Percentiles rank a stretch among this genome's conserved stretches.
Conservation (phyloP, 2,888 invertebrate species). For the Cataglyphis rosenhaueri region DNA sequence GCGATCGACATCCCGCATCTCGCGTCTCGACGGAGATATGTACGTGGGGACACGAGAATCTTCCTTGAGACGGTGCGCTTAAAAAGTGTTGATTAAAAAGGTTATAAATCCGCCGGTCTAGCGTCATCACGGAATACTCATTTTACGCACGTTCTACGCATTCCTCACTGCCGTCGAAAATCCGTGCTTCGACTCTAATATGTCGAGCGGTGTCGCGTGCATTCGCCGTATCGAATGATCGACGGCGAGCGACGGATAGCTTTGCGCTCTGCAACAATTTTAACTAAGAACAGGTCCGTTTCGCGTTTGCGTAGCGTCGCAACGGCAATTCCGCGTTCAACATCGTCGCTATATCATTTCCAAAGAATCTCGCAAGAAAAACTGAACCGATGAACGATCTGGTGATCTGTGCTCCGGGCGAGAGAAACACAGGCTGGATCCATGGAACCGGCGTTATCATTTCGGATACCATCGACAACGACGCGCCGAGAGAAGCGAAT, state of each 20-base stretch:
- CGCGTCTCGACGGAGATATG: conserved; percentile 23
- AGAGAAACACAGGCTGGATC: conserved; percentile 70
- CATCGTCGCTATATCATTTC: background rate
- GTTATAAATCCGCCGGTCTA: background rate
- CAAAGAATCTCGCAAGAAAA: conserved; percentile 11
- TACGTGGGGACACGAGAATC: background rate
- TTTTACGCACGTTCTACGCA: background rate
- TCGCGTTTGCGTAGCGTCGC: background rate
- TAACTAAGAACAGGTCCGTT: background rate
- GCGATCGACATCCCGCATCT: background rate
- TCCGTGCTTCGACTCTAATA: background rate
- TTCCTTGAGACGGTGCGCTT: conserved; percentile 22
- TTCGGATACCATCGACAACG: conserved; percentile 57
- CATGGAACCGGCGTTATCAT: conserved; percentile 68
- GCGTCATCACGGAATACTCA: background rate
- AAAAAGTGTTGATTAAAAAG: conserved; percentile 2
- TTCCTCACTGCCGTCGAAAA: background rate
- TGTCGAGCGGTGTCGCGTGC: conserved; percentile 50
- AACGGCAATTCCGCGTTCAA: background rate
- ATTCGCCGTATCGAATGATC: conserved; percentile 61
- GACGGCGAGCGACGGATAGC: conserved; percentile 70
- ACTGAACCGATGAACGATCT: conserved; percentile 69
- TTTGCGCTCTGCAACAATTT: background rate
- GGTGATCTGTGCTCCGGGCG: conserved; percentile 63
- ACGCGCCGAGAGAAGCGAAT: conserved; percentile 54